Conservation (phyloP, 2,797 vertebrate genomes). For the Artibeus jamaicensis region DNA sequence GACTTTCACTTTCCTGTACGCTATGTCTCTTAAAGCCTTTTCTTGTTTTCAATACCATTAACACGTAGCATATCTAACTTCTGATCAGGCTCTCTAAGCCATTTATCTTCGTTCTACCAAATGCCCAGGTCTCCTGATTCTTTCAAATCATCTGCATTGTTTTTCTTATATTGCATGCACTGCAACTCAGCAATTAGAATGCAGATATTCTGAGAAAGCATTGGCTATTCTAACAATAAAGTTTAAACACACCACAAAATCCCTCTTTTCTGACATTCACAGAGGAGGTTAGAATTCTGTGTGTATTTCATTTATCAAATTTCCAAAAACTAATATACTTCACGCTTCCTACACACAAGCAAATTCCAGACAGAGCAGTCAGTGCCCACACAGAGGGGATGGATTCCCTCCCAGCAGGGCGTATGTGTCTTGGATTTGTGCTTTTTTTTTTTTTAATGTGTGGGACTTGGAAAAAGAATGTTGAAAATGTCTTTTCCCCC, state of each 20-base stretch:
- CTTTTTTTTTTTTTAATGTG: conserved; percentile 42
- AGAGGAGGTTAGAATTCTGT: neutral
- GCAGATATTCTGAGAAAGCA: neutral
- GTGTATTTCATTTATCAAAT: conserved; percentile 29
- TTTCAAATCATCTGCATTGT: neutral
- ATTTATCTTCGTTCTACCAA: neutral
- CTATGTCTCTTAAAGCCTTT: neutral
- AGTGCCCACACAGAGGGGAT: conserved; percentile 48
- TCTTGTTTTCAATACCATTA: neutral
- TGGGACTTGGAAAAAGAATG: conserved; percentile 71
- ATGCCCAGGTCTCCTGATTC: neutral
- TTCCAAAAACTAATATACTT: conserved; percentile 69
- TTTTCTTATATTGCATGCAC: neutral
- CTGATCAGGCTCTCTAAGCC: neutral
- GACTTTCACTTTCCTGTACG: neutral
- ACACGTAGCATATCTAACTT: neutral
- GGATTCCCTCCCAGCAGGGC: conserved; percentile 68
- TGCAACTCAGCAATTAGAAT: neutral
- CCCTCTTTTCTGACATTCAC: neutral
- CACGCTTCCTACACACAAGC: conserved; percentile 60
- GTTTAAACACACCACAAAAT: neutral
- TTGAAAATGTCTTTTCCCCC: conserved; percentile 60
- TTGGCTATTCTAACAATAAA: neutral
- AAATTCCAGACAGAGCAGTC: conserved; percentile 67
- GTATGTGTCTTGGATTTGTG: conserved; percentile 45